These are phyloP conservation scores for Perca flavescens DNA, from an alignment of 2,113 vertebrate species.

Conservation along the genomic window DNA sequence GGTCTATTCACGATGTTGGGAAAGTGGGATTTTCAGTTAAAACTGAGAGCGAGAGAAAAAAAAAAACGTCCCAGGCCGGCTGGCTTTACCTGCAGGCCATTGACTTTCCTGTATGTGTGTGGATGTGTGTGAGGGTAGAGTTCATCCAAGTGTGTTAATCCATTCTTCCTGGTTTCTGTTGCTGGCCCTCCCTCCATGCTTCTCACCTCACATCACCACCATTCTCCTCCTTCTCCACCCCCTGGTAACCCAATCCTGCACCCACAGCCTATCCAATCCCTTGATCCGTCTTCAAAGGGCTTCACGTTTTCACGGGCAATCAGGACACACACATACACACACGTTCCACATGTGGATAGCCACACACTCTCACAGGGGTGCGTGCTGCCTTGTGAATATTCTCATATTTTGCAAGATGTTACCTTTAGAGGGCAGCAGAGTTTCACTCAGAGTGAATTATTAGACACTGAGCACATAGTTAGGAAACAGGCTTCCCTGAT, in stretches of 20 bases:
- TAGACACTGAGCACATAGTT: background rate
- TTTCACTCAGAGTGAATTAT: slow-evolving; percentile 34
- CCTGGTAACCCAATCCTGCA: slow-evolving; percentile 44
- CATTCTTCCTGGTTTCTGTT: slow-evolving; percentile 63
- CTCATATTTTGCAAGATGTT: slow-evolving; percentile 1
- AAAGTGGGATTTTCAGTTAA: slow-evolving; percentile 40
- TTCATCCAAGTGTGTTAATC: slow-evolving; percentile 67
- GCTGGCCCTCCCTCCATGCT: slow-evolving; percentile 66
- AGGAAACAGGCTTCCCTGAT: background rate
- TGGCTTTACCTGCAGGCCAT: slow-evolving; percentile 40
- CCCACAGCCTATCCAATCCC: slow-evolving; percentile 53
- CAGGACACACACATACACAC: slow-evolving; percentile 37
- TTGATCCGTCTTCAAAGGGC: slow-evolving; percentile 63
- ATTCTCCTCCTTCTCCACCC: slow-evolving; percentile 57
- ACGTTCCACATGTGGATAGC: background rate
- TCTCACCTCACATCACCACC: slow-evolving; percentile 64
- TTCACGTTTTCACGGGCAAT: slow-evolving; percentile 66
- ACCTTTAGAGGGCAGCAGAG: slow-evolving; percentile 80
- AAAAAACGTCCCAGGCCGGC: background rate
- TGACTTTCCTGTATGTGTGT: slow-evolving; percentile 15
- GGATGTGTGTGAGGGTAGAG: background rate
- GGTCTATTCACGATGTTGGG: slow-evolving; percentile 45
- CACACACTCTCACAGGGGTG: background rate
- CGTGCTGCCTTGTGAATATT: background rate
- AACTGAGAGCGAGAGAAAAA: background rate